Evolutionary conservation across 2,888 invertebrate species (phyloP).

Genomic region (Drosophila maculinotata): DNA sequence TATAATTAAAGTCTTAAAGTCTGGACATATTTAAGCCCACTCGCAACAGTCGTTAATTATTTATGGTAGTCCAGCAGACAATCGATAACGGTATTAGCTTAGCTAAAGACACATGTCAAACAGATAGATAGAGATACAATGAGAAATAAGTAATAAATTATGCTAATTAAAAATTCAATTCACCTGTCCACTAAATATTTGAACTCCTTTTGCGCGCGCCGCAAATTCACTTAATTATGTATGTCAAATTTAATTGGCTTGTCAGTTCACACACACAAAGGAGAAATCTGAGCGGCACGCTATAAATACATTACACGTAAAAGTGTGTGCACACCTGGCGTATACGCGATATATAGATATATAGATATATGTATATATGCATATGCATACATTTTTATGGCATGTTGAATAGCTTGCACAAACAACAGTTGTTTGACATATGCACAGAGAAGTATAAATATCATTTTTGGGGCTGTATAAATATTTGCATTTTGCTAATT

Average conservation of each 20-base stretch:
- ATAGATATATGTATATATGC: neutral
- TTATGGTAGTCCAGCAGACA: conserved; percentile 5
- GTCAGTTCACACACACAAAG: conserved; percentile 50
- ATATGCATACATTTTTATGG: conserved; percentile 19
- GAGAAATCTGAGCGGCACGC: conserved; percentile 46
- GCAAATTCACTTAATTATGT: conserved; percentile 67
- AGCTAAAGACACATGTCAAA: conserved; percentile 4
- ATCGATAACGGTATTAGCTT: conserved; percentile 16
- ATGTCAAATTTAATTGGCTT: conserved; percentile 79
- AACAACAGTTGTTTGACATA: conserved; percentile 34
- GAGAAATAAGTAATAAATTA: conserved; percentile 34
- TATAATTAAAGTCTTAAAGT: neutral
- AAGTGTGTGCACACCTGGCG: conserved; percentile 61
- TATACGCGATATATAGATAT: conserved; percentile 44
- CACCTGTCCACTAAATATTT: conserved; percentile 54
- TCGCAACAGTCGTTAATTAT: conserved; percentile 8
- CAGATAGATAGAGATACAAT: conserved; percentile 5
- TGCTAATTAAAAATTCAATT: conserved; percentile 70
- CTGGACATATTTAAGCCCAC: neutral
- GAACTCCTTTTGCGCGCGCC: conserved; percentile 39
- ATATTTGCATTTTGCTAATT: conserved; percentile 68
- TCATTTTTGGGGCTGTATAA: conserved; percentile 49
- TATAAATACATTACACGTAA: conserved; percentile 65
- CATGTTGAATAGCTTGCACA: conserved; percentile 13
- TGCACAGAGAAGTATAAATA: conserved; percentile 31